Evolutionary conservation across 1,140 invertebrate genomes (phyloP), one percentile per base, ranked within the genome.

Genomic region (Drosophila melanica): DNA sequence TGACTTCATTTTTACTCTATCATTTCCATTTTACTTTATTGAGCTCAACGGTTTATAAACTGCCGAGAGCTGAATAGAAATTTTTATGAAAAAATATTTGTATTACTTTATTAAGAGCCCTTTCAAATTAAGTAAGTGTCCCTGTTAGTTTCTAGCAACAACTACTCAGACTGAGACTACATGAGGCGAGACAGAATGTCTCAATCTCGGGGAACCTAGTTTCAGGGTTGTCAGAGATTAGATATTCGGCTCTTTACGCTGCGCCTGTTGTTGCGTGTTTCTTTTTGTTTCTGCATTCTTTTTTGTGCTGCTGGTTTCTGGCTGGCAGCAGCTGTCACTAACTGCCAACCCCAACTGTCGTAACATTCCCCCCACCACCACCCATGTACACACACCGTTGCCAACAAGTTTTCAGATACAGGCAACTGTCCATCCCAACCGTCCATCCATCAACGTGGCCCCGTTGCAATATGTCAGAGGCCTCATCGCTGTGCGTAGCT

Each of bases 321-420:
- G 54, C 72, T 71, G 73, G 75, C 84, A 80, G 75, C 82, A 86
- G 84, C 82, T 86, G 82, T 86, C 82, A 86, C 82, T 86, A 89
- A 86, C 84, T 86, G 82, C 75, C 79, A 73, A 7, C 27, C 27
- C 59, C 44, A 59, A 59, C 45, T 63, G 66, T 69, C 53, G 37
- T 47, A 60, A 16, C 54, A 63, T 3, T 23, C 27, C 27, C 27
- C 42, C 57, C 27, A 16, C 41, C n/a, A 10, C 5, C 55, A 41
- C 41, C 14, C 14, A 41, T 12, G 8, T 18, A 42, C 11, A 4
- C 12, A 30, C 14, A 23, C 12, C 14, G 20, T 23, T 23, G 20
- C 20, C 1, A 50, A 50, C 45, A 14, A 50, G 47, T 41, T 66
- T 66, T 44, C 35, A 73, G 63, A 63, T 62, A 62, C 39, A 67